Evolutionary conservation across 1,140 invertebrate species (phyloP), one percentile per base, ranked within the genome.

Genomic region (Amyelois transitella): DNA sequence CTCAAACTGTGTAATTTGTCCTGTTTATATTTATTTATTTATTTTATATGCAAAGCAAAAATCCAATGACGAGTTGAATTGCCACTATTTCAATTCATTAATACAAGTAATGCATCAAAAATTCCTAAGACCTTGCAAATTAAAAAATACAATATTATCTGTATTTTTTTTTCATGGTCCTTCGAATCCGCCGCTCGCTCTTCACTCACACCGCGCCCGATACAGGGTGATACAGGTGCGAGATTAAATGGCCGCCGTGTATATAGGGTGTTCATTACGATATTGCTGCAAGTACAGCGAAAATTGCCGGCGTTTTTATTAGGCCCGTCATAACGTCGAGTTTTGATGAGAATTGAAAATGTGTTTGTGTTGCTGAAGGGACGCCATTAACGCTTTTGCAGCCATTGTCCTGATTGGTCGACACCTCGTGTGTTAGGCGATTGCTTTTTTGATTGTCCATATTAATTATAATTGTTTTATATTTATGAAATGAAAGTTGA

Each of bases 341-440:
- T 83, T 81, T 75, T 85, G 81, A 85, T 85, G 81, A 79, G 76
- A 82, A 85, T 81, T 81, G 78, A 81, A 82, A 85, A 82, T 72
- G 67, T 81, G 81, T 80, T 80, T 77, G 77, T 79, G 79, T 66
- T 76, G 71, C 53, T 38, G 45, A 48, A 48, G 45, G 45, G 45
- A 21, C 45, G 38, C 6, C 19, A 45, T 38, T 45, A 8, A 60
- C 10, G 54, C 54, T 55, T 18, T 63, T 62, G 48, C 60, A 55
- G 44, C 12, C 45, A 48, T 48, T 21, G 7, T 19, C 6, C 45
- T 72, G 55, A 73, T 68, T 74, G 70, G 73, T 73, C 70, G 68
- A 66, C 12, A 14, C 32, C 17, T 38, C 4, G 32, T 38, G 32
- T 38, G 1, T 38, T 38, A 14, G 8, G 32, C 18, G 66, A n/a